phyloP scores from a whole-genome alignment of 2,888 invertebrate species.

The Lasioglossum pauxillum region DNA sequence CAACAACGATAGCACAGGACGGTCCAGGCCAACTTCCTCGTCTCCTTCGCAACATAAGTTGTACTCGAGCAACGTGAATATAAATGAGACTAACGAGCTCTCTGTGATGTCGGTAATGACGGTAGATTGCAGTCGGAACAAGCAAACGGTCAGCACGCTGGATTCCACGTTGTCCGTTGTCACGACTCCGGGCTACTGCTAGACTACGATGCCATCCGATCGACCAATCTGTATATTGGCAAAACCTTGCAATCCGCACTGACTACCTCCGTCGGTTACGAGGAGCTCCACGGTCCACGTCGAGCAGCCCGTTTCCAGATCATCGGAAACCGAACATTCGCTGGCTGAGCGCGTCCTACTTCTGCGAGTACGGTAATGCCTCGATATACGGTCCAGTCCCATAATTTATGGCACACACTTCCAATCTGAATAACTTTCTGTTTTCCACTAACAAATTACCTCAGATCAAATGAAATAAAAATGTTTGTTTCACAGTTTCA shows the following conservation, averaged over 20 bases:
- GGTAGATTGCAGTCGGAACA: constrained; percentile 80
- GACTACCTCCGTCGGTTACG: constrained; percentile 22
- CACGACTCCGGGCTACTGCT: constrained; percentile 56
- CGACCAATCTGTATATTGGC: constrained; percentile 35
- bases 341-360: background rate
- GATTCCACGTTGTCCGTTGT: constrained; percentile 77
- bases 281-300: background rate
- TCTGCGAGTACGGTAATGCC: background rate
- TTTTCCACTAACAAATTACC: background rate
- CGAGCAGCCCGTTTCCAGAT: background rate
- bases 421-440: background rate
- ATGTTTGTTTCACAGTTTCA: too few species aligned
- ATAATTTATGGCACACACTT: background rate
- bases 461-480: background rate
- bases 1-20: constrained; percentile 58
- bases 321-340: background rate
- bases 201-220: constrained; percentile 6
- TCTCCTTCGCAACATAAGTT: constrained; percentile 69
- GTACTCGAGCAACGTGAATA: constrained; percentile 77
- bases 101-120: constrained; percentile 83
- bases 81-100: constrained; percentile 84
- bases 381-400: background rate
- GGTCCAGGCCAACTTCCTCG: constrained; percentile 62
- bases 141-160: constrained; percentile 74
- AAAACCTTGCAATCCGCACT: constrained; percentile 20